These are phyloP conservation scores for Ischnura elegans DNA, from an alignment of 2,888 invertebrate species.

Conservation along the genomic window DNA sequence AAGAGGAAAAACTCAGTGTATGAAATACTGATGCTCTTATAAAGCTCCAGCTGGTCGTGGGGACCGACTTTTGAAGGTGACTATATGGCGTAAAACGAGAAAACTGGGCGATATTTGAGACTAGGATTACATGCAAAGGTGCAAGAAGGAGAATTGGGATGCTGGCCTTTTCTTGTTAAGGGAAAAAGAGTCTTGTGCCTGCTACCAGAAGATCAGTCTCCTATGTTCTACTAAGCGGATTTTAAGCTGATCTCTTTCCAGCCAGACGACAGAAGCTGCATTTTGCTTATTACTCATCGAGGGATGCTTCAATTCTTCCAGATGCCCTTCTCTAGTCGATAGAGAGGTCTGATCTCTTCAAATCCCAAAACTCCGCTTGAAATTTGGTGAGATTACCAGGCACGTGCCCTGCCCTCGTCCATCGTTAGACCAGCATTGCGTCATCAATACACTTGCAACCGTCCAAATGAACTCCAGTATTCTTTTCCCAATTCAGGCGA, in stretches of 20 bases:
- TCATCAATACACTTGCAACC: constrained; percentile 13
- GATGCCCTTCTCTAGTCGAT: neutral
- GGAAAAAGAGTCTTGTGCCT: too few relatives aligned
- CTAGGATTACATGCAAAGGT: too few relatives aligned
- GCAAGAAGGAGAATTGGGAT: neutral
- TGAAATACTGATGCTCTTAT: too few relatives aligned
- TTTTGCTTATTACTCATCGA: constrained; percentile 43
- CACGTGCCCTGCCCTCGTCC: neutral
- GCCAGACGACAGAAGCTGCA: neutral
- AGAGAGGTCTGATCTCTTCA: neutral
- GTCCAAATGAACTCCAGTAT: too few relatives aligned
- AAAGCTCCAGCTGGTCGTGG: too few relatives aligned
- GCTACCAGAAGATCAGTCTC: neutral
- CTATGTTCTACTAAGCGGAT: constrained; percentile 26
- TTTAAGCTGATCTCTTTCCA: constrained; percentile 19
- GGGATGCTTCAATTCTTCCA: neutral
- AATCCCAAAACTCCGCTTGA: neutral
- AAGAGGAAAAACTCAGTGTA: too few relatives aligned
- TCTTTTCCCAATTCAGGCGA: too few relatives aligned
- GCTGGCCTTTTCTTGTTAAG: too few relatives aligned
- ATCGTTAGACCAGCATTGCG: constrained; percentile 14
- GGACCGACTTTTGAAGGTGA: too few relatives aligned
- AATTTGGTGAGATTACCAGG: neutral
- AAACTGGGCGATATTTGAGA: neutral
- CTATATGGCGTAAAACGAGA: too few relatives aligned